Evolutionary conservation across 2,888 invertebrate genomes (phyloP).

Genomic region (Spodoptera picta): DNA sequence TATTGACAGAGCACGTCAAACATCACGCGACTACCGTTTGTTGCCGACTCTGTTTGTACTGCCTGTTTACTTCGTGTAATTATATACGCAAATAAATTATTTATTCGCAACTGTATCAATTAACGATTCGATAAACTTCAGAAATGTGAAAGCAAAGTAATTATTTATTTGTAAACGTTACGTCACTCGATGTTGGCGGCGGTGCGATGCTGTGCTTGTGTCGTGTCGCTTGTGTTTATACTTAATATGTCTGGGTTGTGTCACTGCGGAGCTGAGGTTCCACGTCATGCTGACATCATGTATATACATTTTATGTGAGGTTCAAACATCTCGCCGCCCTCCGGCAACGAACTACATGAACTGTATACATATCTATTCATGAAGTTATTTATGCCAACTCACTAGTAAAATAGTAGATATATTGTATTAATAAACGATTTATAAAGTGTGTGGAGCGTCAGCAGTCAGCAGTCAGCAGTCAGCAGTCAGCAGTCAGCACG

Average conservation of each 20-base stretch:
- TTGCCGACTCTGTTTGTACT: conserved; percentile 32
- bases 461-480: conserved; percentile 12
- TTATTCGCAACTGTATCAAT: conserved; percentile 33
- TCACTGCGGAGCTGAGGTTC: too few relatives aligned
- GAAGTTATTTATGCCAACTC: conserved; percentile 7
- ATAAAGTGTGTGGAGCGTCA: neutral
- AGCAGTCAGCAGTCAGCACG: conserved; percentile 5
- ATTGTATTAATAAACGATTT: neutral
- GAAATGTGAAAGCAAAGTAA: conserved; percentile 7
- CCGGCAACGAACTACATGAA: neutral
- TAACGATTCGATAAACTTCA: conserved; percentile 19
- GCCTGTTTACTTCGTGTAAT: conserved; percentile 37
- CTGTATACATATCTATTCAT: neutral
- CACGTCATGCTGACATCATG: too few relatives aligned
- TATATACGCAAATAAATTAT: conserved; percentile 38
- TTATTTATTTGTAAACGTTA: conserved; percentile 4
- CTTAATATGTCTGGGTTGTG: too few relatives aligned
- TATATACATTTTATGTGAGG: too few relatives aligned
- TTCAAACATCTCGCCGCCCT: too few relatives aligned
- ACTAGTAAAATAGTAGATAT: conserved; percentile 8
- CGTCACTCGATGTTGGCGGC: neutral
- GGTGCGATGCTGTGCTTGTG: neutral
- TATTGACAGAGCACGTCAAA: conserved; percentile 30
- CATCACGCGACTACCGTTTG: conserved; percentile 27
- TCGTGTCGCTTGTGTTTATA: neutral